phyloP scores from a whole-genome alignment of 2,113 vertebrate genomes.

The Odocoileus hemionus region DNA sequence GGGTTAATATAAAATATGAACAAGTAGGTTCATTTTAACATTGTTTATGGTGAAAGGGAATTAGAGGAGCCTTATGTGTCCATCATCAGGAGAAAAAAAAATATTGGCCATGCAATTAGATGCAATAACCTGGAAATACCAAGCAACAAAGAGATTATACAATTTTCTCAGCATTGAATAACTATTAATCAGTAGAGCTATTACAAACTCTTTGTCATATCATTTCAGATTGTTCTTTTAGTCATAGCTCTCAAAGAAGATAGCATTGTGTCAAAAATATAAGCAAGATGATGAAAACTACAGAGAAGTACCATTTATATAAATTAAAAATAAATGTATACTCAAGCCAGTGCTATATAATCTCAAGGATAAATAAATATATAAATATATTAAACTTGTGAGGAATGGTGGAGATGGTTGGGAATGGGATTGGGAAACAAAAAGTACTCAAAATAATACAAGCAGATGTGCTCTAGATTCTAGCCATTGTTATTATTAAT shows the following conservation, averaged over 20 bases:
- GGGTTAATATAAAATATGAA: background rate
- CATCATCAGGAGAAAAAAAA: background rate
- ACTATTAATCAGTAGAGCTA: background rate
- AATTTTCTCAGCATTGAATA: background rate
- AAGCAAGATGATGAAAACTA: background rate
- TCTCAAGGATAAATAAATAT: background rate
- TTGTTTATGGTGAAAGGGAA: background rate
- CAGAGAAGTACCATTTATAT: background rate
- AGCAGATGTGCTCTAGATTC: background rate
- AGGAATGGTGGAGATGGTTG: background rate
- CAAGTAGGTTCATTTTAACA: background rate
- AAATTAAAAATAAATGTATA: background rate
- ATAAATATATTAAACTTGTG: background rate
- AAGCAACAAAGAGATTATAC: background rate
- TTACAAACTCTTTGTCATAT: background rate
- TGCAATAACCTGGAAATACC: background rate
- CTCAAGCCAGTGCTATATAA: background rate
- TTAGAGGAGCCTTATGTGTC: background rate
- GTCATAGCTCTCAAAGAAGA: background rate
- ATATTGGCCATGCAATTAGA: background rate
- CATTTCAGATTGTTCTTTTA: background rate
- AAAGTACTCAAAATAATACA: background rate
- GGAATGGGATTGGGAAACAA: background rate
- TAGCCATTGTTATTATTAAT: background rate
- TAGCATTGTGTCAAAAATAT: background rate